Conservation (phyloP, 2,888 invertebrate species). For the Caenorhabditis auriculariae region DNA sequence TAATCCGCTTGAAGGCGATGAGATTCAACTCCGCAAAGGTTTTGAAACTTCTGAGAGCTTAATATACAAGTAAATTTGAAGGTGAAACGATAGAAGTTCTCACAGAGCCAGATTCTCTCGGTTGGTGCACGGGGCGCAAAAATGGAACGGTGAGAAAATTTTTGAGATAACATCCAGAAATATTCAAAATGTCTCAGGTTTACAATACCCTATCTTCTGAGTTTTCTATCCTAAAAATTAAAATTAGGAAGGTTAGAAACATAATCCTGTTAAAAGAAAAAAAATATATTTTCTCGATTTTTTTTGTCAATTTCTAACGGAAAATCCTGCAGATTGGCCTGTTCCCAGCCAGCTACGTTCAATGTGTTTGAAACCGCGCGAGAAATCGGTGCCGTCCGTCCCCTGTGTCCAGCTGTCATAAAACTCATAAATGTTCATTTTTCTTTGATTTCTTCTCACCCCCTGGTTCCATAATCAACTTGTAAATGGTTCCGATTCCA, state of each 20-base stretch:
- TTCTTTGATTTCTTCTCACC: constrained; percentile 6
- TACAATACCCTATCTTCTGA: too few species aligned
- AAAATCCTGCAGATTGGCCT: constrained; percentile 44
- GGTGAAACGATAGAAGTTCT: constrained; percentile 57
- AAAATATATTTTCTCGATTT: not conserved
- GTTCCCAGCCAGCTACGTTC: constrained; percentile 58
- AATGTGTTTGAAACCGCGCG: constrained; percentile 16
- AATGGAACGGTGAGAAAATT: constrained; percentile 19
- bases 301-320: not conserved
- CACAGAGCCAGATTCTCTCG: constrained; percentile 56
- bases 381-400: not conserved
- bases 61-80: constrained; percentile 6
- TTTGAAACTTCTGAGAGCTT: not conserved
- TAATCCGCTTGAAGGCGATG: constrained; percentile 55
- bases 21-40: constrained; percentile 55
- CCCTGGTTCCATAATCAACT: not conserved
- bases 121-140: constrained; percentile 54
- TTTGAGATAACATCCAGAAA: not conserved
- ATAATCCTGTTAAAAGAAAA: not conserved
- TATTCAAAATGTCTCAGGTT: not conserved
- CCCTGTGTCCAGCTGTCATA: not conserved
- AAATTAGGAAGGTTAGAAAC: not conserved
- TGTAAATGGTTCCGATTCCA: too few species aligned
- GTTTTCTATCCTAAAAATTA: too few species aligned
- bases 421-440: not conserved